Evolutionary conservation across 2,113 vertebrate genomes (phyloP), one percentile per base, ranked within the genome.

Genomic region (Sander lucioperca): DNA sequence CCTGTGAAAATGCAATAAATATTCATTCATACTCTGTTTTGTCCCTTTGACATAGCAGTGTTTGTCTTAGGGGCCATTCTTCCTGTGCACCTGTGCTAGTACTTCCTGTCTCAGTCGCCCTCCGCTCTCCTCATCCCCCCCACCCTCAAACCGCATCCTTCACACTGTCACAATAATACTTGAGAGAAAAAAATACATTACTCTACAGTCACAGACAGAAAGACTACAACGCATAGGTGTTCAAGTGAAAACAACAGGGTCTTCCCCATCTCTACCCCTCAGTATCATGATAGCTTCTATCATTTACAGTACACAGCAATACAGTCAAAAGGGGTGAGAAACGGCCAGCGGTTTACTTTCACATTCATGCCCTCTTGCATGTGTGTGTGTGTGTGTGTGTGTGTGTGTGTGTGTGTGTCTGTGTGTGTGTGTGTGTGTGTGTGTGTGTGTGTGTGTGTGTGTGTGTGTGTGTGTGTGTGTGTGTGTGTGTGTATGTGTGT

Each of bases 71-170:
- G 90, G 94, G 91, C 93, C 88, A 80, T 88, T 92, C 93, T 95
- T 96, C 95, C 95, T 95, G 92, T 96, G 95, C 95, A 96, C 95
- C 95, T 96, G 95, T 93, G 86, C 85, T 81, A 89, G 61, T 88
- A 88, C 92, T 96, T 96, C 95, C 95, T 95, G 95, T 92, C 88
- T 94, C 88, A 89, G 91, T 90, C 87, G 78, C 92, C 90, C 88
- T 89, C 90, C n/a, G 68, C 88, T 85, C 90, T 83, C 86, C 87
- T 88, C 90, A 71, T 59, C 56, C 68, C 77, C 77, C 79, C 79
- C 74, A 66, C 82, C 92, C 91, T 85, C 86, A 91, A 93, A 94
- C 93, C 94, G 89, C 94, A 95, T 93, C 91, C 93, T 92, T 91
- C 84, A 88, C 84, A 86, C 78, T 86, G 81, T 89, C 84, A 91